These are phyloP conservation scores for Myiothlypis chrysogaster DNA, from an alignment of 2,797 vertebrate species.

Conservation along the genomic window DNA sequence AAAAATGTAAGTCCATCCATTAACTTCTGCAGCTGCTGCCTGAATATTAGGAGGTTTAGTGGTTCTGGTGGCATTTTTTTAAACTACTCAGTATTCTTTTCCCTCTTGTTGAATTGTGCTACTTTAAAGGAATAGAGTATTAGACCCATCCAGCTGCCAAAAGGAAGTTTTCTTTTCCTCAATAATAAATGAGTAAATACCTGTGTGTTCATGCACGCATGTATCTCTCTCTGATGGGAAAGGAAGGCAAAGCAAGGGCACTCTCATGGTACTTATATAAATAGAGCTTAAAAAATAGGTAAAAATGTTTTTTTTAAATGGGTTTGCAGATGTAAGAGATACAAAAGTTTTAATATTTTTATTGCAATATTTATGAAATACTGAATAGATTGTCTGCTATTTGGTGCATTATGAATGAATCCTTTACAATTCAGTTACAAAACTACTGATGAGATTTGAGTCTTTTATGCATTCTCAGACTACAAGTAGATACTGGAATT, in stretches of 20 bases:
- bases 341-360: background rate
- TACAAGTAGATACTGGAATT: background rate
- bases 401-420: background rate
- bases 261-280: background rate
- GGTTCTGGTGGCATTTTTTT: background rate
- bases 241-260: background rate
- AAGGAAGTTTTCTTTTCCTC: background rate
- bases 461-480: background rate
- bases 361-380: background rate
- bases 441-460: background rate
- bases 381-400: background rate
- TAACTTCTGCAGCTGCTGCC: conserved; percentile 59
- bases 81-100: background rate
- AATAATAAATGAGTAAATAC: background rate
- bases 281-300: background rate
- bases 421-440: background rate
- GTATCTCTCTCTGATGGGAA: background rate
- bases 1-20: conserved; percentile 69
- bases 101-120: background rate
- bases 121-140: background rate
- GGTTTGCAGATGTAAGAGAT: background rate
- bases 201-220: background rate
- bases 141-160: background rate
- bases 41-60: background rate
- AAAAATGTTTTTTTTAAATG: background rate